Percentiles rank a stretch among this genome's conserved stretches.
phyloP scores from a whole-genome alignment of 2,797 vertebrate genomes.

The Microcaecilia unicolor region DNA sequence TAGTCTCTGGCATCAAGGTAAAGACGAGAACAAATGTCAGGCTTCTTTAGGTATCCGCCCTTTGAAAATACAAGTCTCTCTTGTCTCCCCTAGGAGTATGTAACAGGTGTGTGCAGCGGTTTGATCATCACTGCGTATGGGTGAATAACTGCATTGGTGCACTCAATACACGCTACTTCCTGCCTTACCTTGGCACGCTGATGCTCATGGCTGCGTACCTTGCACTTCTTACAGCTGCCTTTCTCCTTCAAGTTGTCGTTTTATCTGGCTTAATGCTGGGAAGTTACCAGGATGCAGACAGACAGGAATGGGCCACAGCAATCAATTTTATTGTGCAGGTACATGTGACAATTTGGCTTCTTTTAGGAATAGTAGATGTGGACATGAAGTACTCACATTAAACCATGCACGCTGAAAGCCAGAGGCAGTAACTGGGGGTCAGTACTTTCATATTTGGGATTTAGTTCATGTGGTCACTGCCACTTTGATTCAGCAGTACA shows the following conservation, averaged over 20 bases:
- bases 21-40: neutral
- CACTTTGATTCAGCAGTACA: neutral
- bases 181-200: constrained; percentile 75
- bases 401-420: no score
- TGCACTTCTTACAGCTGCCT: constrained; percentile 44
- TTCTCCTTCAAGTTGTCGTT: constrained; percentile 65
- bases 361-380: no score
- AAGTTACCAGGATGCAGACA: constrained; percentile 63
- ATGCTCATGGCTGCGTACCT: constrained; percentile 55
- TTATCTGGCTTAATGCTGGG: constrained; percentile 55
- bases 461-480: neutral
- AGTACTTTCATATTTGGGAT: neutral
- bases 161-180: constrained; percentile 70
- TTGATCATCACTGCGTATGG: constrained; percentile 96
- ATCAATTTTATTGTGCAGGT: constrained; percentile 75
- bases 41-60: neutral
- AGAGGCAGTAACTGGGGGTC: neutral
- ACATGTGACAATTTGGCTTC: no score
- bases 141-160: constrained; percentile 93
- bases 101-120: constrained; percentile 76
- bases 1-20: no score
- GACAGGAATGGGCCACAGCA: constrained; percentile 55
- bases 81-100: constrained; percentile 66
- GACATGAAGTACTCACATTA: no score
- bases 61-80: no score